Conservation (phyloP, 2,113 vertebrate species). For the Galbula dea region DNA sequence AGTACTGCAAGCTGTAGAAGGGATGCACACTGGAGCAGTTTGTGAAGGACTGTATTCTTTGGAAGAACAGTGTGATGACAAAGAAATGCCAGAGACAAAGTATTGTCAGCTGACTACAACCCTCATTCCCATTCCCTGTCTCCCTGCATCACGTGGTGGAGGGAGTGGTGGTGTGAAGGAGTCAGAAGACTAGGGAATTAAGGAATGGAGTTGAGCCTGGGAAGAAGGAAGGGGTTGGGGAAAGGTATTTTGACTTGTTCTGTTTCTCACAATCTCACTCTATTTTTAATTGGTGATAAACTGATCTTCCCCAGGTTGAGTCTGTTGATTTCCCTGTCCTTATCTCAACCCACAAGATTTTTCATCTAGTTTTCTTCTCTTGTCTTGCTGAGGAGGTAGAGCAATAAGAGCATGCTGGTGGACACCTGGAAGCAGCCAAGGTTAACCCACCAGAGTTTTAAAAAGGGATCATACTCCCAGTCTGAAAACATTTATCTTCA, state of each 20-base stretch:
- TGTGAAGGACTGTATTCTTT: background rate
- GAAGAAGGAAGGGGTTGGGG: background rate
- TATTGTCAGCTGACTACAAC: background rate
- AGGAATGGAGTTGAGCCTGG: background rate
- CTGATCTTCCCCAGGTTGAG: background rate
- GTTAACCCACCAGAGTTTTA: background rate
- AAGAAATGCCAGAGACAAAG: background rate
- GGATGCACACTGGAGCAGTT: background rate
- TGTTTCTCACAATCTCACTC: background rate
- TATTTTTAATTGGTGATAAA: background rate
- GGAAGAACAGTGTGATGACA: background rate
- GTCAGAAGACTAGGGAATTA: background rate
- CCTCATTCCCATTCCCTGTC: background rate
- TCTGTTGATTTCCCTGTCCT: background rate
- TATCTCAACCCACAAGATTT: background rate
- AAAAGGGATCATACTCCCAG: background rate
- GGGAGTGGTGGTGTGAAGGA: background rate
- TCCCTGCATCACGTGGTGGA: background rate
- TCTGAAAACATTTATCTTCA: background rate
- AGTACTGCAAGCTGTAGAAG: accelerated
- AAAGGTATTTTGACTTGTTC: background rate
- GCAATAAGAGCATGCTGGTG: background rate
- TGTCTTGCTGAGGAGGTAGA: background rate
- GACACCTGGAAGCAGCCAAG: background rate
- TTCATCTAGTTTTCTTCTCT: background rate